Percentiles rank a stretch among this genome's conserved stretches.
These are phyloP conservation scores for Trachops cirrhosus DNA, from an alignment of 2,797 vertebrate genomes.

Conservation along the genomic window DNA sequence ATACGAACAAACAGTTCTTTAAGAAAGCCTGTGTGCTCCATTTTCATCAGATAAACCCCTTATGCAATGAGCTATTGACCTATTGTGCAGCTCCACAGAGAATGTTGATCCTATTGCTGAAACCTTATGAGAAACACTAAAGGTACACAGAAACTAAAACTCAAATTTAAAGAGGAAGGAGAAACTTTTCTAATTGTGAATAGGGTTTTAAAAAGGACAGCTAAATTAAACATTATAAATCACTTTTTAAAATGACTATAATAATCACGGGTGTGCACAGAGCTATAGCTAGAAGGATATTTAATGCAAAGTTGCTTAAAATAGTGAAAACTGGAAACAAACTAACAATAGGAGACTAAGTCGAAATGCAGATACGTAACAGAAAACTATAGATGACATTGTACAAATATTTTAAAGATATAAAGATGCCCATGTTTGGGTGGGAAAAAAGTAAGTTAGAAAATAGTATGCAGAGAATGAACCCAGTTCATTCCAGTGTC, in stretches of 20 bases:
- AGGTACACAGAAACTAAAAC: neutral
- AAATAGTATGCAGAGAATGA: neutral
- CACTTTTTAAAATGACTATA: constrained; percentile 38
- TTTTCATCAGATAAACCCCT: constrained; percentile 44
- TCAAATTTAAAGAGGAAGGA: constrained; percentile 3
- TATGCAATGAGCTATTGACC: neutral
- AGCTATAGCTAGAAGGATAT: neutral
- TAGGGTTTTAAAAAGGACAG: neutral
- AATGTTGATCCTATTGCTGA: neutral
- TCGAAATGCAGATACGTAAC: neutral
- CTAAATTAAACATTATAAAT: neutral
- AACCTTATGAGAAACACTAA: neutral
- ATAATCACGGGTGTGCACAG: neutral
- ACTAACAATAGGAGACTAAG: neutral
- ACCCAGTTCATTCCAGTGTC: neutral
- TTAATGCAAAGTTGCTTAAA: neutral
- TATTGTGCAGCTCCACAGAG: neutral
- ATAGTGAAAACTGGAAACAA: neutral
- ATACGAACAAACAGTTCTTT: constrained; percentile 23
- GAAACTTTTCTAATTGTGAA: neutral
- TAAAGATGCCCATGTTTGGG: neutral
- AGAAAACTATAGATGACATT: neutral
- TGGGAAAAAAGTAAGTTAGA: neutral
- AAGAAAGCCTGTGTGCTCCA: constrained; percentile 2
- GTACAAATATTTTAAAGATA: neutral